These are phyloP conservation scores for Pterostichus madidus DNA, from an alignment of 2,888 invertebrate species.

Conservation along the genomic window DNA sequence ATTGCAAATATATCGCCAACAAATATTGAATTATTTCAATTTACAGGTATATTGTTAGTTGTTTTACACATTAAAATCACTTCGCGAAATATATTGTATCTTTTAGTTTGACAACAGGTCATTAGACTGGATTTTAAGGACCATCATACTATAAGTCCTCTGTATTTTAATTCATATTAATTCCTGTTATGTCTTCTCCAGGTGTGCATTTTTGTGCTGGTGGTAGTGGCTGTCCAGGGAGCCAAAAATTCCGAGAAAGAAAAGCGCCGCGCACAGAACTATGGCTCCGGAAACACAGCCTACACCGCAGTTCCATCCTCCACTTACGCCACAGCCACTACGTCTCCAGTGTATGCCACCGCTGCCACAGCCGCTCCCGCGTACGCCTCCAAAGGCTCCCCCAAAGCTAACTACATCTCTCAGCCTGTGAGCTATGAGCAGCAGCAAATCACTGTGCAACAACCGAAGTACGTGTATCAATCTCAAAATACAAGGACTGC, in stretches of 20 bases:
- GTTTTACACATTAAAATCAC: too few relatives aligned
- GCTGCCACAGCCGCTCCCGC: conserved; percentile 2
- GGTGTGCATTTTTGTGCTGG: conserved; percentile 19
- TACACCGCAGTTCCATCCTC: conserved; percentile 37
- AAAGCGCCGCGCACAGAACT: conserved; percentile 55
- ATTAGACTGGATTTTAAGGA: too few relatives aligned
- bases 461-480: conserved; percentile 51
- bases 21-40: too few relatives aligned
- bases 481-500: conserved; percentile 14
- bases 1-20: too few relatives aligned
- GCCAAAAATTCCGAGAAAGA: conserved; percentile 32
- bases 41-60: too few relatives aligned
- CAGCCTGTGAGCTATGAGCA: conserved; percentile 52
- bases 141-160: too few relatives aligned
- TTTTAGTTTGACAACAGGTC: too few relatives aligned
- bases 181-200: not conserved
- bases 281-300: not conserved
- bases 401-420: conserved; percentile 32
- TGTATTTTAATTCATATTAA: not conserved
- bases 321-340: conserved; percentile 19
- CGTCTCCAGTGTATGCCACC: conserved; percentile 27
- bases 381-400: conserved; percentile 14
- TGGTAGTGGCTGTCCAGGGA: conserved; percentile 32
- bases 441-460: conserved; percentile 38
- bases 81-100: too few relatives aligned